Conservation (phyloP, 2,888 invertebrate genomes). For the Scelioninae gen. 2 region DNA sequence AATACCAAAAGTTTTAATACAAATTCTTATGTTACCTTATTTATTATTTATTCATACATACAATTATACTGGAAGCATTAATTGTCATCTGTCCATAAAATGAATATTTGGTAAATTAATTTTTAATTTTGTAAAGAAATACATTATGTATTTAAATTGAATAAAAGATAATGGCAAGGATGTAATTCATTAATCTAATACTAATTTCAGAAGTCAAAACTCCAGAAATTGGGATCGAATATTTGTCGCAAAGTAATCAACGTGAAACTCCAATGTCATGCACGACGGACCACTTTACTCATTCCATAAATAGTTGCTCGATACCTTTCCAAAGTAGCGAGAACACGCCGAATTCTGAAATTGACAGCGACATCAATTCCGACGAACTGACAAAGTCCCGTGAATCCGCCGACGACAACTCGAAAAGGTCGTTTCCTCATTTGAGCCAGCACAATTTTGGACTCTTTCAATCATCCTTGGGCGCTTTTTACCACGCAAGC, state of each 20-base stretch:
- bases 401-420: background rate
- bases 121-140: no score
- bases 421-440: slow-evolving; percentile 4
- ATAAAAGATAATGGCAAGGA: no score
- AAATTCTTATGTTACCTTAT: no score
- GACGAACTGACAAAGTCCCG: slow-evolving; percentile 34
- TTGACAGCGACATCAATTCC: slow-evolving; percentile 59
- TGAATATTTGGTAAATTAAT: no score
- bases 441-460: slow-evolving; percentile 37
- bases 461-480: slow-evolving; percentile 35
- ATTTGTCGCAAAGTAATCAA: background rate
- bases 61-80: no score
- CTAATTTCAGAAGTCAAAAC: no score
- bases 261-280: slow-evolving; percentile 73
- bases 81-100: no score
- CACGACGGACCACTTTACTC: slow-evolving; percentile 71
- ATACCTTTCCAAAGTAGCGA: slow-evolving; percentile 65
- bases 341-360: slow-evolving; percentile 64
- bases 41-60: no score
- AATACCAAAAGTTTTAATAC: no score
- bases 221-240: slow-evolving; percentile 19
- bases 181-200: no score
- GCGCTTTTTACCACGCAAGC: slow-evolving; percentile 21
- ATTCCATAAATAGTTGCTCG: slow-evolving; percentile 66
- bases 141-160: no score